Evolutionary conservation across 2,888 invertebrate species (phyloP), one percentile per base, ranked within the genome.

Genomic region (Acronicta leporina): DNA sequence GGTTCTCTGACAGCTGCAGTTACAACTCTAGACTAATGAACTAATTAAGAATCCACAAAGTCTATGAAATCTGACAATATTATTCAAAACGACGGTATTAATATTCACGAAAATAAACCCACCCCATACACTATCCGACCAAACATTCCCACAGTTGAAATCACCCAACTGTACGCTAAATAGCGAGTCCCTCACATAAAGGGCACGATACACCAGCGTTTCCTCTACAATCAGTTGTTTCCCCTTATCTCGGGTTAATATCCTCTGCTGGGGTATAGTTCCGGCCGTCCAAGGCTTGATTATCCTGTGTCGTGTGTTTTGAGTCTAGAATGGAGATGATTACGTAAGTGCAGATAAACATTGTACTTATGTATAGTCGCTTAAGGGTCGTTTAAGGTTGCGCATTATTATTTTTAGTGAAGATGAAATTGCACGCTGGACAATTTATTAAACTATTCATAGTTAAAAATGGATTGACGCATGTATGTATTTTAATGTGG

Each of bases 171-270:
- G 63, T 62, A 65, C 49, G 44, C 48, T 52, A 63, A 73, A 78
- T 47, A 45, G 58, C 54, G 49, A 51, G 67, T 53, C 69, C 67
- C 64, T 56, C 25, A 57, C 57, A 67, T 60, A 66, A 64, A 71
- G 68, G 70, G 71, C 44, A 50, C 50, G 61, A 53, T 62, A 74
- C 59, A 68, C 56, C 54, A 45, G 44, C 58, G 43, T 71, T 77
- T 75, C 72, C 74, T 66, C 59, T 56, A 71, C 77, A 80, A 83
- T 83, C 83, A 73, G 80, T 80, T 78, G 75, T 78, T 79, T 63
- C 66, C 68, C 77, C 80, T 79, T 80, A 77, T 71, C 72, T 79
- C 47, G 52, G 44, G 72, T 74, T 83, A 82, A 83, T 82, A 82
- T 79, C 76, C 81, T 73, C 68, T 53, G 75, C 68, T 75, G 63